These are phyloP conservation scores for Nephrocerus scutellatus DNA, from an alignment of 2,888 invertebrate genomes.

Conservation along the genomic window DNA sequence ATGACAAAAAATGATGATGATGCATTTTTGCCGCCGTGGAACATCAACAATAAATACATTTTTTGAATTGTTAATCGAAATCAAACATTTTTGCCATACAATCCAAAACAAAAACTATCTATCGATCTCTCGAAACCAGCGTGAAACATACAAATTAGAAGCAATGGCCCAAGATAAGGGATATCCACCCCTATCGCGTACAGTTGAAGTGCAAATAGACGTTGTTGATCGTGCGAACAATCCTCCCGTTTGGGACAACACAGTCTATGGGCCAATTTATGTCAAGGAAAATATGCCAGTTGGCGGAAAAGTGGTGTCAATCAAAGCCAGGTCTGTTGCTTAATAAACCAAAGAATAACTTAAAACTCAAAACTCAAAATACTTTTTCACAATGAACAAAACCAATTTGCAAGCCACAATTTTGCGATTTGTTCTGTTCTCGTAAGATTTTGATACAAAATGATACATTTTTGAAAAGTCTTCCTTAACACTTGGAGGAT, in stretches of 20 bases:
- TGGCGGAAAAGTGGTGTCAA: conserved; percentile 95
- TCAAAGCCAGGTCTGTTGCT: conserved; percentile 93
- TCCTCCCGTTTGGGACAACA: conserved; percentile 95
- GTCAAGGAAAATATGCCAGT: conserved; percentile 97
- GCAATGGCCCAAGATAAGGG: conserved; percentile 98
- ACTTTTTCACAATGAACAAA: conserved; percentile 7
- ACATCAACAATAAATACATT: too few species aligned
- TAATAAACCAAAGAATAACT: conserved; percentile 13
- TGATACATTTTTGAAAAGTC: neutral
- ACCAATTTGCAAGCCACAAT: neutral
- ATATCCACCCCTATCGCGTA: conserved; percentile 87
- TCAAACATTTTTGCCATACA: conserved; percentile 19
- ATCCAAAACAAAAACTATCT: too few species aligned
- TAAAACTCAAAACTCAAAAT: conserved; percentile 14
- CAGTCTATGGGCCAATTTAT: conserved; percentile 93
- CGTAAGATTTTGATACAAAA: conserved; percentile 7
- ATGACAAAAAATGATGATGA: conserved; percentile 10
- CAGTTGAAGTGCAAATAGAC: conserved; percentile 97
- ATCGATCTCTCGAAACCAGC: too few species aligned
- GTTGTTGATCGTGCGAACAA: conserved; percentile 97
- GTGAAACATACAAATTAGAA: conserved; percentile 96
- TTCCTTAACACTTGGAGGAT: too few species aligned
- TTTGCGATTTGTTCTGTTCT: too few species aligned
- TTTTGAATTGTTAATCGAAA: conserved; percentile 4
- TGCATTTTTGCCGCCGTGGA: too few species aligned